Percentiles rank a stretch among this genome's conserved stretches.
These are phyloP conservation scores for Aegithalos caudatus DNA, from an alignment of 2,113 vertebrate species.

Conservation along the genomic window DNA sequence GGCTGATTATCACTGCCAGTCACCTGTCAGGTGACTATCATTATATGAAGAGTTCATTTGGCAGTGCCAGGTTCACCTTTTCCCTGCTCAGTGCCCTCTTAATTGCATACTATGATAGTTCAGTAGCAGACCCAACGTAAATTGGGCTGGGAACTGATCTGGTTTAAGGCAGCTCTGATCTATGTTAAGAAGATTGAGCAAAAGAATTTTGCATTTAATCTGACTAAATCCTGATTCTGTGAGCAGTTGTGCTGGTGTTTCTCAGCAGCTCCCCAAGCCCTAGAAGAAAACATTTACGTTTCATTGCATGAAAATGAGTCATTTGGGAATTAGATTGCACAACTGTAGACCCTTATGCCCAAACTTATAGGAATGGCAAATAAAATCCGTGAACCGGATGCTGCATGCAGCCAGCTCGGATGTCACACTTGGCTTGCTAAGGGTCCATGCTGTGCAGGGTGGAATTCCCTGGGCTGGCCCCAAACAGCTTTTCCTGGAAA, in stretches of 20 bases:
- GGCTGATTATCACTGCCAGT: background rate
- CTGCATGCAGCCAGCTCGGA: background rate
- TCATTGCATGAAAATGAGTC: background rate
- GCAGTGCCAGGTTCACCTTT: background rate
- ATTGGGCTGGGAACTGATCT: background rate
- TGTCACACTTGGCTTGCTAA: constrained; percentile 15
- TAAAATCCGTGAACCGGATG: background rate
- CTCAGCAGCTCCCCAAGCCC: background rate
- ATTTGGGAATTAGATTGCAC: background rate
- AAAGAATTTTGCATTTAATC: background rate
- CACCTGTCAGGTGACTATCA: background rate
- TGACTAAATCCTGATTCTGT: background rate
- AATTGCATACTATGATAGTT: background rate
- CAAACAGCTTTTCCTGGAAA: background rate
- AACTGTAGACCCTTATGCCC: background rate
- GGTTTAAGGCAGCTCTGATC: background rate
- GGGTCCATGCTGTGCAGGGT: background rate
- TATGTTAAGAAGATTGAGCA: background rate
- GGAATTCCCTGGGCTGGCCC: constrained; percentile 1
- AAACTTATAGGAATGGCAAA: constrained; percentile 15
- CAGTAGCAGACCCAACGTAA: background rate
- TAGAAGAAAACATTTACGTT: background rate
- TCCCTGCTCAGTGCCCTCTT: background rate
- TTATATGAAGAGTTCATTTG: background rate
- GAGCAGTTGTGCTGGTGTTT: background rate